phyloP scores from a whole-genome alignment of 2,888 invertebrate species.

The Pheosia tremula region DNA sequence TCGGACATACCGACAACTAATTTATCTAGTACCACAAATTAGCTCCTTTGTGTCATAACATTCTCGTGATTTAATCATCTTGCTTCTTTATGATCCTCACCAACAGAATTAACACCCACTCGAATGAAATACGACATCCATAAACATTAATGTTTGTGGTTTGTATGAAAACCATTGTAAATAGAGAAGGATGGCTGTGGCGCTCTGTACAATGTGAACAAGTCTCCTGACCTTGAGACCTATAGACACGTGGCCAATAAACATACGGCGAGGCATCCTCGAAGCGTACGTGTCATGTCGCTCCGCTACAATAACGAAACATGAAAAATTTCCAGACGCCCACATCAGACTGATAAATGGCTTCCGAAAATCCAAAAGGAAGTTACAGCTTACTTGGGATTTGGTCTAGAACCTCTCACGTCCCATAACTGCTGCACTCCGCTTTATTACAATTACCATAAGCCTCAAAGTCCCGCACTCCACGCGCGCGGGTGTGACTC shows the following conservation, averaged over 20 bases:
- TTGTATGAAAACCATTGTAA: conserved; percentile 29
- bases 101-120: conserved; percentile 29
- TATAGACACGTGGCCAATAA: conserved; percentile 65
- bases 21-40: conserved; percentile 60
- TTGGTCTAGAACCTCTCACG: conserved; percentile 85
- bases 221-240: conserved; percentile 48
- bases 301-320: conserved; percentile 82
- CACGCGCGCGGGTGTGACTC: conserved; percentile 67
- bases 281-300: conserved; percentile 74
- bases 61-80: conserved; percentile 41
- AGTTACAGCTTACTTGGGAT: conserved; percentile 86
- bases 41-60: conserved; percentile 41
- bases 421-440: conserved; percentile 85
- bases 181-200: conserved; percentile 22
- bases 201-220: conserved; percentile 25
- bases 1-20: conserved; percentile 63
- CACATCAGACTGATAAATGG: conserved; percentile 85
- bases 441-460: conserved; percentile 85
- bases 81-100: conserved; percentile 39
- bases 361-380: conserved; percentile 86
- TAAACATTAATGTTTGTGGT: conserved; percentile 29
- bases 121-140: conserved; percentile 21
- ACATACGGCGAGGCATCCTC: conserved; percentile 63
- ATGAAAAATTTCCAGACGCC: conserved; percentile 85
- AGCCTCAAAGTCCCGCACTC: conserved; percentile 85